Evolutionary conservation across 2,113 vertebrate genomes (phyloP).

Genomic region (Rhadina sibilatrix): DNA sequence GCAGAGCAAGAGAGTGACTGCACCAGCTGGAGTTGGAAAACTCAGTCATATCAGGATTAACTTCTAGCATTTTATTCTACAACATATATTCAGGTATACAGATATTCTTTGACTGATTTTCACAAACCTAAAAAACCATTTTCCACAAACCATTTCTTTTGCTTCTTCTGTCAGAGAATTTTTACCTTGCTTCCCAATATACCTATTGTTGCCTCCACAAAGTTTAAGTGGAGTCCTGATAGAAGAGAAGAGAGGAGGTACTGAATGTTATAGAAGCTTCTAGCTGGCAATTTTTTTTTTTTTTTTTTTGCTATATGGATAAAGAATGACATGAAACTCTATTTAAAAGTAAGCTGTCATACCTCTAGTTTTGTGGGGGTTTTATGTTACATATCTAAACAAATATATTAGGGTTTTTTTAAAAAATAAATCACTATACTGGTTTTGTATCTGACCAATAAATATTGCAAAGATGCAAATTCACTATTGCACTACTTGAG

Average conservation of each 20-base stretch:
- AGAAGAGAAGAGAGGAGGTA: background rate
- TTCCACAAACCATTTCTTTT: background rate
- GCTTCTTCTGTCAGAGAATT: background rate
- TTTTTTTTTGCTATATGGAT: background rate
- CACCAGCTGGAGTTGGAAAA: background rate
- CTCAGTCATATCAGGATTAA: background rate
- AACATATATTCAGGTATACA: background rate
- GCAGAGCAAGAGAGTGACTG: background rate
- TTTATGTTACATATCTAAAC: background rate
- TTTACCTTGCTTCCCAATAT: background rate
- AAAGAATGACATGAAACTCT: background rate
- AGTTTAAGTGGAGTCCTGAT: background rate
- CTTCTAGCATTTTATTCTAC: background rate
- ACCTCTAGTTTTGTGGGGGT: background rate
- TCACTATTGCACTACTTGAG: background rate
- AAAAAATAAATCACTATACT: background rate
- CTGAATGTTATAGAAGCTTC: background rate
- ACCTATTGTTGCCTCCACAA: background rate
- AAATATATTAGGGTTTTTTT: fast-evolving
- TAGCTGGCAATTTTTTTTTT: background rate
- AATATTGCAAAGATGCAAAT: background rate
- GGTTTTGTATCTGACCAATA: background rate
- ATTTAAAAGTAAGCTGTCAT: background rate
- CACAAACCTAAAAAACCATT: background rate
- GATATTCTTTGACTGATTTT: background rate